Conservation (phyloP, 1,140 invertebrate species). For the Cyclargus thomasi region DNA sequence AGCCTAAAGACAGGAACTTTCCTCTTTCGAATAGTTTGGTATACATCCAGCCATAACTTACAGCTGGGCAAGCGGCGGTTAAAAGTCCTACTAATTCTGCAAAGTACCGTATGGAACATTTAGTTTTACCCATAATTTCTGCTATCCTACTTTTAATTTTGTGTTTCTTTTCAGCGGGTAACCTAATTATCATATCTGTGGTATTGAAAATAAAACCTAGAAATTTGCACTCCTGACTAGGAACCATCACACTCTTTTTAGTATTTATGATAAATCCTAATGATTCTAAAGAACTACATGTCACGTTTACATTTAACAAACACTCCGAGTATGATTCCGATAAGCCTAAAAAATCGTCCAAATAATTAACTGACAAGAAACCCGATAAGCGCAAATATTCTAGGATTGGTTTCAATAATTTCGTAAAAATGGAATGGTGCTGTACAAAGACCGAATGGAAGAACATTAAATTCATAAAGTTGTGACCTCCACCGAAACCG, state of each 20-base stretch:
- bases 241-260: not conserved
- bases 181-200: too few species aligned
- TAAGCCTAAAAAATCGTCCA: too few species aligned
- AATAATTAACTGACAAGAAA: too few species aligned
- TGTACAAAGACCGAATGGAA: constrained; percentile 25
- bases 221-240: not conserved
- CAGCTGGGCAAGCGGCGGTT: too few species aligned
- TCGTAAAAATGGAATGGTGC: constrained; percentile 26
- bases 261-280: constrained; percentile 5
- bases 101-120: too few species aligned
- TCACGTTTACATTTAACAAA: not conserved
- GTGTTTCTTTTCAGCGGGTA: too few species aligned
- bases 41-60: not conserved
- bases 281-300: not conserved
- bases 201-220: not conserved
- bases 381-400: too few species aligned
- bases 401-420: constrained; percentile 19
- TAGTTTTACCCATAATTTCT: too few species aligned
- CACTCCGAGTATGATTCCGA: too few species aligned
- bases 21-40: not conserved
- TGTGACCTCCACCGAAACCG: constrained; percentile 17
- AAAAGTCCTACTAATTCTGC: not conserved
- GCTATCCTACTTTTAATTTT: too few species aligned
- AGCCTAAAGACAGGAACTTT: not conserved
- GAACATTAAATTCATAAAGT: constrained; percentile 25